Conservation (phyloP, 23 tunicate species). For the Halocynthia roretzi region DNA sequence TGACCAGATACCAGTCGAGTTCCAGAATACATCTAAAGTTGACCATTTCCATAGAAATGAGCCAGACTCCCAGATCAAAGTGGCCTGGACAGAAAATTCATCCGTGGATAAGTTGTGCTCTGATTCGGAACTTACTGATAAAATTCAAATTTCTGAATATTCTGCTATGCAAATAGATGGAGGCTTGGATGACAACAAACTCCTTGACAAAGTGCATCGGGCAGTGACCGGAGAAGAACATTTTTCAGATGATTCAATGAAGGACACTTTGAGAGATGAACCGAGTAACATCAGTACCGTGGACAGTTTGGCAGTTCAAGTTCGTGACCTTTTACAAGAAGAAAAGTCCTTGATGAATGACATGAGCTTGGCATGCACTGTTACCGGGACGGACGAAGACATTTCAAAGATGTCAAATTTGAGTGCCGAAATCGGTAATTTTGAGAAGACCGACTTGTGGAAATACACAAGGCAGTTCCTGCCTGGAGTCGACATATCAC, state of each 20-base stretch:
- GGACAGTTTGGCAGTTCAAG: conserved; percentile 75
- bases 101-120: conserved; percentile 37
- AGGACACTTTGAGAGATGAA: not conserved
- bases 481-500: conserved; percentile 17
- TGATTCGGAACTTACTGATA: conserved; percentile 36
- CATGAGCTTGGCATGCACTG: not conserved
- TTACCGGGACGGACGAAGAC: conserved; percentile 4
- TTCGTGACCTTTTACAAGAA: conserved; percentile 57
- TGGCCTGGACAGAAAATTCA: not conserved
- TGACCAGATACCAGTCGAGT: too few relatives aligned
- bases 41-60: too few relatives aligned
- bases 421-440: conserved; percentile 68
- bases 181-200: not conserved
- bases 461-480: conserved; percentile 78
- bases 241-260: not conserved
- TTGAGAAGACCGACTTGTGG: conserved; percentile 85
- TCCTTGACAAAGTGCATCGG: not conserved
- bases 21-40: too few relatives aligned
- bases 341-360: conserved; percentile 16
- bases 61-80: too few relatives aligned
- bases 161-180: not conserved
- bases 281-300: conserved; percentile 46
- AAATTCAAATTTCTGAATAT: not conserved
- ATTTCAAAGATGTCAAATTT: conserved; percentile 33
- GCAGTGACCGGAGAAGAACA: not conserved